Conservation (phyloP, 2,113 vertebrate genomes). For the Benthochromis sp. region DNA sequence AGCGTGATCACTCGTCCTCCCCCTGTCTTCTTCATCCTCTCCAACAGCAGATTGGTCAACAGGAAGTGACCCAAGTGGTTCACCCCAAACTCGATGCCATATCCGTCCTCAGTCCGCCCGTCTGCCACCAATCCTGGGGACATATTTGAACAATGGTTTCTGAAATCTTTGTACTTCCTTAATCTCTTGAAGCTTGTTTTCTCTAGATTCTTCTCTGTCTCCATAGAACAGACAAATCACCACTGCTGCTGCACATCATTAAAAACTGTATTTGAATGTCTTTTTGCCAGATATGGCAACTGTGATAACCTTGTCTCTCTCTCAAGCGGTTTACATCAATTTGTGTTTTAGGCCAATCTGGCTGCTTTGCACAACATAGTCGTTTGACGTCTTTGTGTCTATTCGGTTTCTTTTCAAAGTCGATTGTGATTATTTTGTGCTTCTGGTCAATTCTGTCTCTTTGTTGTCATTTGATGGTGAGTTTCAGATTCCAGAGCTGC, state of each 20-base stretch:
- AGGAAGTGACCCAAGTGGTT: slow-evolving; percentile 78
- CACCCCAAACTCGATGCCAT: slow-evolving; percentile 78
- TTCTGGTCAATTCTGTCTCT: neutral
- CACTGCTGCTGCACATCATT: neutral
- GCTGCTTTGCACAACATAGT: neutral
- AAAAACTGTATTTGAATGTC: neutral
- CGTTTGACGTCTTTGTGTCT: neutral
- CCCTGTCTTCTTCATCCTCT: slow-evolving; percentile 65
- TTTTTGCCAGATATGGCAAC: neutral
- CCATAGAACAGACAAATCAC: neutral
- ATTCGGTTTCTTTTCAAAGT: neutral
- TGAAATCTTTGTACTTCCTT: neutral
- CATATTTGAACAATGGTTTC: neutral
- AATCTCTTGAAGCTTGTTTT: neutral
- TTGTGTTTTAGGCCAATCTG: neutral
- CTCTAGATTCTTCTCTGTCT: neutral
- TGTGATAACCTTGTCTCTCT: neutral
- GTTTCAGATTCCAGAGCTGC: neutral
- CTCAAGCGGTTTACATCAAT: neutral
- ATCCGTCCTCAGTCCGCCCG: slow-evolving; percentile 74
- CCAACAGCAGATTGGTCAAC: slow-evolving; percentile 77
- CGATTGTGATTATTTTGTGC: neutral
- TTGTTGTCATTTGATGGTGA: neutral
- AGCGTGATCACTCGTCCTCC: slow-evolving; percentile 79
- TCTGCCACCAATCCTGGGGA: slow-evolving; percentile 72